Conservation (phyloP, 2,113 vertebrate genomes). For the Cyanoderma ruficeps region DNA sequence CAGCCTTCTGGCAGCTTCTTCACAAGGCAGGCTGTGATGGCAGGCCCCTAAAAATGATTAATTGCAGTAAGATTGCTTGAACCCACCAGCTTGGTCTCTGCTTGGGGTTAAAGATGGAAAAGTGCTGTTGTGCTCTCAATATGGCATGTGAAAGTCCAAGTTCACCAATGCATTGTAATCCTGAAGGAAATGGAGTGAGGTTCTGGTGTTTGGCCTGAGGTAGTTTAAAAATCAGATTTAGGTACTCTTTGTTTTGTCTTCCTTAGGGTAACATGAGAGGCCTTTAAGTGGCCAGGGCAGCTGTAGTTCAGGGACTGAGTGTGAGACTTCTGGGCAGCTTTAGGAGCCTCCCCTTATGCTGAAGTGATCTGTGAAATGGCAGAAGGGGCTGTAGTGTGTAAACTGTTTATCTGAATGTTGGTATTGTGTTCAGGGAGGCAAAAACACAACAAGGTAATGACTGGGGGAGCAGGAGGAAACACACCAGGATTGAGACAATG, state of each 20-base stretch:
- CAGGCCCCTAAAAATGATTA: not conserved
- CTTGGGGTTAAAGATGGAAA: not conserved
- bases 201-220: not conserved
- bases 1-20: not conserved
- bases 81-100: not conserved
- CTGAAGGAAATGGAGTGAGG: not conserved
- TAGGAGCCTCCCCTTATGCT: not conserved
- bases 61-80: not conserved
- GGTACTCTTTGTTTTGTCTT: not conserved
- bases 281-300: not conserved
- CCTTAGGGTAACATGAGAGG: not conserved
- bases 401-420: not conserved
- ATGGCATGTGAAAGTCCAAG: not conserved
- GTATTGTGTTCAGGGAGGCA: not conserved
- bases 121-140: not conserved
- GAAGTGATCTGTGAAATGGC: not conserved
- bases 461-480: not conserved
- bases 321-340: not conserved
- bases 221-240: not conserved
- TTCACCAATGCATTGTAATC: not conserved
- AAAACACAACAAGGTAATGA: no score
- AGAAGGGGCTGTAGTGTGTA: not conserved
- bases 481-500: fast-evolving
- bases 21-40: not conserved
- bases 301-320: not conserved